phyloP scores from a whole-genome alignment of 2,113 vertebrate genomes.

The Danionella cerebrum region DNA sequence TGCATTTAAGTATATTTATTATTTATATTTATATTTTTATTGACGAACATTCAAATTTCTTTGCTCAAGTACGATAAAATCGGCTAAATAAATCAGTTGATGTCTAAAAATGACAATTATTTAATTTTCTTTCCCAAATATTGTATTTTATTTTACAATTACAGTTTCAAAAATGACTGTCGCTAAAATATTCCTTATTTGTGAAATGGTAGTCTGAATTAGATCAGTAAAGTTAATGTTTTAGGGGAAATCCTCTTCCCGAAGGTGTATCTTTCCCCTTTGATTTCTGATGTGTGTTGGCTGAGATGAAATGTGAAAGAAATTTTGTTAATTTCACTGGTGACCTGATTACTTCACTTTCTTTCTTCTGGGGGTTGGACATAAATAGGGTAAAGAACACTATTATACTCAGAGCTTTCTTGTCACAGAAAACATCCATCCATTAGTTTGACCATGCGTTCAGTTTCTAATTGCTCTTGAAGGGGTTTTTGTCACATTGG shows the following conservation, averaged over 20 bases:
- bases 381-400: constrained; percentile 17
- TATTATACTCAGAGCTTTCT: constrained; percentile 35
- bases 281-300: too few species aligned
- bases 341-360: constrained; percentile 14
- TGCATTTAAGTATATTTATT: too few species aligned
- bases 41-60: too few species aligned
- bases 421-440: constrained; percentile 39
- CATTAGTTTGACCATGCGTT: constrained; percentile 33
- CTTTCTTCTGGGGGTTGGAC: background rate
- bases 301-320: background rate
- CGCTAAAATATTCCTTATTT: background rate
- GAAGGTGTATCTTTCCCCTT: too few species aligned
- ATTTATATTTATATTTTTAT: too few species aligned
- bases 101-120: too few species aligned
- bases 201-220: background rate
- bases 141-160: constrained; percentile 22
- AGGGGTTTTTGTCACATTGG: constrained; percentile 39
- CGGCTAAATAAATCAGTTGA: too few species aligned
- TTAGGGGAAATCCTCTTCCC: background rate
- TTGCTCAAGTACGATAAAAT: too few species aligned
- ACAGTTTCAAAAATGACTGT: too few species aligned
- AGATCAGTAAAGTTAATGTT: too few species aligned
- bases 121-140: constrained; percentile 50
- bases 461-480: constrained; percentile 37
- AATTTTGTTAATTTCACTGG: background rate